phyloP scores from a whole-genome alignment of 1,140 invertebrate genomes.

The Drosophila varians region DNA sequence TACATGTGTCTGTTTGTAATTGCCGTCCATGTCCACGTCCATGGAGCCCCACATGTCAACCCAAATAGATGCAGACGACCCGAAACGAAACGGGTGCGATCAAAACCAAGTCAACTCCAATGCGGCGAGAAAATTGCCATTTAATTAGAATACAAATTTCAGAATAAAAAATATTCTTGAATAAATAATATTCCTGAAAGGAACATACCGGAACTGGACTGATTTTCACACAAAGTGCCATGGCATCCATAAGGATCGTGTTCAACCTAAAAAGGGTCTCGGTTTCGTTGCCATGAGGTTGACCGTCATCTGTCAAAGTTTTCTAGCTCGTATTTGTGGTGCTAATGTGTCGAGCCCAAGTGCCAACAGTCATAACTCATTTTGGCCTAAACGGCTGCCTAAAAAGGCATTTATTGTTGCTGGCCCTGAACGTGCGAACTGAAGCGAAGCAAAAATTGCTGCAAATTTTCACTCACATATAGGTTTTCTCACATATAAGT shows the following conservation, averaged over 20 bases:
- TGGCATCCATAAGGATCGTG: slow-evolving; percentile 10
- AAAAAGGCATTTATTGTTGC: slow-evolving; percentile 72
- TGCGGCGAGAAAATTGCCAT: slow-evolving; percentile 10
- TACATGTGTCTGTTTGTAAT: slow-evolving; percentile 49
- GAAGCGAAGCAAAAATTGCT: slow-evolving; percentile 48
- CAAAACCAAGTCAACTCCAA: slow-evolving; percentile 19
- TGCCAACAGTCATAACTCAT: slow-evolving; percentile 78
- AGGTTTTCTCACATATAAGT: slow-evolving; percentile 43
- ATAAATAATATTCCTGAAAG: not conserved
- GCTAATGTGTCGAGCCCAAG: slow-evolving; percentile 76
- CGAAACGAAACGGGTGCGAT: slow-evolving; percentile 22
- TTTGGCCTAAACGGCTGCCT: slow-evolving; percentile 70
- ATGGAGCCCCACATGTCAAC: slow-evolving; percentile 49
- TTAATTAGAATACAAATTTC: not conserved
- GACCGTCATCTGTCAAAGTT: slow-evolving; percentile 66
- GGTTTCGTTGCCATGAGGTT: slow-evolving; percentile 32
- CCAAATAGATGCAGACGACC: slow-evolving; percentile 47
- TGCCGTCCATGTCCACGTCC: slow-evolving; percentile 24
- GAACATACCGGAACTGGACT: not conserved
- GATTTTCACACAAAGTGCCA: not conserved
- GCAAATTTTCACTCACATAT: slow-evolving; percentile 62
- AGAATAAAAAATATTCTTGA: not conserved
- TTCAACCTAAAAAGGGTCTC: slow-evolving; percentile 44
- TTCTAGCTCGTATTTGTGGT: slow-evolving; percentile 41
- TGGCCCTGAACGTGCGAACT: slow-evolving; percentile 64